Evolutionary conservation across 64 coral and sea anemone species (phyloP).

Genomic region (Montipora cactus): DNA sequence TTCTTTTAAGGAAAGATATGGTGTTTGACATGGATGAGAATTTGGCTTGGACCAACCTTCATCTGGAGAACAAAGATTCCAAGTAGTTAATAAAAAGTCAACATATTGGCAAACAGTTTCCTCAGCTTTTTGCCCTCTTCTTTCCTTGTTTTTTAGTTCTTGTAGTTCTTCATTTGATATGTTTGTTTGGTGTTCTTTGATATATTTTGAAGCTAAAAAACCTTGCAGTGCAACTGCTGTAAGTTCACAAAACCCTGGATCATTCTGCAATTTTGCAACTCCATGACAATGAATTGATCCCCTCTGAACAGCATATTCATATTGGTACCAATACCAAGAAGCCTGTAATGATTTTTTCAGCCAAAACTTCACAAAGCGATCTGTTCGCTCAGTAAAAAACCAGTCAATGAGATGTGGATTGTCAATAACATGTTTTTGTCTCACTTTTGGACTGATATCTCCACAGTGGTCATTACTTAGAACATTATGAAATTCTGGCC

Average conservation of each 20-base stretch:
- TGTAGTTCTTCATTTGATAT: no score
- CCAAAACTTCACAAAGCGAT: constrained; percentile 8
- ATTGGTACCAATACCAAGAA: neutral
- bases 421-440: constrained; percentile 12
- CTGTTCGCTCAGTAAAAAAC: constrained; percentile 16
- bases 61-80: no score
- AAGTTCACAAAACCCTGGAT: constrained; percentile 59
- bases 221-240: constrained; percentile 39
- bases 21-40: no score
- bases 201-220: no score
- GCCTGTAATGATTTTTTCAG: constrained; percentile 6
- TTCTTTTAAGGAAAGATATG: no score
- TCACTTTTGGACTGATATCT: constrained; percentile 8
- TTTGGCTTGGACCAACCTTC: no score
- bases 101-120: no score
- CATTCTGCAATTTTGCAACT: constrained; percentile 45
- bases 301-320: constrained; percentile 58
- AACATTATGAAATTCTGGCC: constrained; percentile 54
- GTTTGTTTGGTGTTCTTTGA: no score
- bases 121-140: no score
- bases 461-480: neutral
- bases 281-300: constrained; percentile 58
- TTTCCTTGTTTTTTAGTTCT: no score
- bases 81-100: no score
- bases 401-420: constrained; percentile 16